A percentile compares a stretch with the other conserved stretches of the same genome.
Conservation (phyloP, 2,888 invertebrate species). For the Odontomyia ornata region DNA sequence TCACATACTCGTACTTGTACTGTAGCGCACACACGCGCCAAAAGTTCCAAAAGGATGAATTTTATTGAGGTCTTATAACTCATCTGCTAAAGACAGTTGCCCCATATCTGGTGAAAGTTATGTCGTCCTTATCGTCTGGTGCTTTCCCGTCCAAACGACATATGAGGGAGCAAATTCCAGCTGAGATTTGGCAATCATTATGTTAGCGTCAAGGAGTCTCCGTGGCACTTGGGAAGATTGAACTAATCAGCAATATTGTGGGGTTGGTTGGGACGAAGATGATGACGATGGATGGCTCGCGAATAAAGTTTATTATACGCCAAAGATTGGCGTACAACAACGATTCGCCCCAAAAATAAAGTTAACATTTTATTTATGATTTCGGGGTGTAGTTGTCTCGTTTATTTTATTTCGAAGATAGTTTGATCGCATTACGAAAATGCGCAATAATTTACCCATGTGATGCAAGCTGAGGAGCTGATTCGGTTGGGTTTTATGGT, state of each 20-base stretch:
- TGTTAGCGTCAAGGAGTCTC: slow-evolving; percentile 28
- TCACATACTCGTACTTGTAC: not conserved
- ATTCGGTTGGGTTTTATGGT: too few relatives aligned
- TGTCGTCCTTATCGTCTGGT: slow-evolving; percentile 43
- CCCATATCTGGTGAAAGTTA: not conserved
- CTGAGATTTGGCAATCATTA: not conserved
- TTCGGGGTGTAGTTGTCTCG: too few relatives aligned
- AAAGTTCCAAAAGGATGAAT: not conserved
- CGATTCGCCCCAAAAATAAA: too few relatives aligned
- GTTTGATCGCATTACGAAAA: too few relatives aligned
- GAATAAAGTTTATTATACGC: too few relatives aligned
- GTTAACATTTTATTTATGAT: too few relatives aligned
- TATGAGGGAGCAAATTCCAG: slow-evolving; percentile 3
- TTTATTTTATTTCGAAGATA: too few relatives aligned
- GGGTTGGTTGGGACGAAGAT: too few relatives aligned
- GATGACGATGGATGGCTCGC: too few relatives aligned
- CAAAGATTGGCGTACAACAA: too few relatives aligned
- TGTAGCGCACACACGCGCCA: not conserved
- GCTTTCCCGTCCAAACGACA: slow-evolving; percentile 21
- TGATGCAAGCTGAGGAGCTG: too few relatives aligned
- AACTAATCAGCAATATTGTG: slow-evolving; percentile 37
- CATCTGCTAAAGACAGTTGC: slow-evolving; percentile 11
- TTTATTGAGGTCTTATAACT: slow-evolving; percentile 21
- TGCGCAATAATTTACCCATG: too few relatives aligned
- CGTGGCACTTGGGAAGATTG: slow-evolving; percentile 17